Conservation (phyloP, 2,797 vertebrate species). For the Petrocephalus sullivani region DNA sequence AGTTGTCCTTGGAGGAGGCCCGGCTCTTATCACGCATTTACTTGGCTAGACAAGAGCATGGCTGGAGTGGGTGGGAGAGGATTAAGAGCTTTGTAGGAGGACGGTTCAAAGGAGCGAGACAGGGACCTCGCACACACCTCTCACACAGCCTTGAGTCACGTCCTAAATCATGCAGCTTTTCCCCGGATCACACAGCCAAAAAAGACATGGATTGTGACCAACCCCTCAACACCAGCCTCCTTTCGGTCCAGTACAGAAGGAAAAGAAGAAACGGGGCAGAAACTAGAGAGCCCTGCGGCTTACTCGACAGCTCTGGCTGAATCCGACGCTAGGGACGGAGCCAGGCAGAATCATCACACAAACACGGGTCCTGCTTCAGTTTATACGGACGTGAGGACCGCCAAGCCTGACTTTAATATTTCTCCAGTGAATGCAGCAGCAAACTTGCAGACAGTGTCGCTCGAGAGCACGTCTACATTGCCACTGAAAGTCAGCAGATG, state of each 20-base stretch:
- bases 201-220: slow-evolving; percentile 38
- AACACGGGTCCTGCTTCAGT: not conserved
- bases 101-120: slow-evolving; percentile 4
- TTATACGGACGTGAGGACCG: slow-evolving; percentile 8
- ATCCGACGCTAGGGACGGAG: slow-evolving; percentile 34
- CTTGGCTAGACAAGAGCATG: slow-evolving; percentile 32
- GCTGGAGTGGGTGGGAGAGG: slow-evolving; percentile 8
- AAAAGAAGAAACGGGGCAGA: slow-evolving; percentile 45
- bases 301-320: slow-evolving; percentile 51
- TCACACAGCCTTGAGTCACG: slow-evolving; percentile 36
- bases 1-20: slow-evolving; percentile 45
- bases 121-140: slow-evolving; percentile 12
- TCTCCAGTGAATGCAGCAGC: not conserved
- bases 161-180: slow-evolving; percentile 53
- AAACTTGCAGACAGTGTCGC: not conserved
- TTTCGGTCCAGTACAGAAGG: slow-evolving; percentile 37
- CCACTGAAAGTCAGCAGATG: not conserved
- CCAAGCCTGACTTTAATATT: slow-evolving; percentile 37
- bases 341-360: slow-evolving; percentile 27
- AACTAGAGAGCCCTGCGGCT: slow-evolving; percentile 49
- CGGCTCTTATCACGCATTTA: slow-evolving; percentile 25
- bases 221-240: slow-evolving; percentile 37
- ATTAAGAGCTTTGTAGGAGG: slow-evolving; percentile 51
- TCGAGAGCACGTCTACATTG: not conserved
- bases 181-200: slow-evolving; percentile 21